Conservation (phyloP, 2,888 invertebrate species). For the Sylvicola cinctus region DNA sequence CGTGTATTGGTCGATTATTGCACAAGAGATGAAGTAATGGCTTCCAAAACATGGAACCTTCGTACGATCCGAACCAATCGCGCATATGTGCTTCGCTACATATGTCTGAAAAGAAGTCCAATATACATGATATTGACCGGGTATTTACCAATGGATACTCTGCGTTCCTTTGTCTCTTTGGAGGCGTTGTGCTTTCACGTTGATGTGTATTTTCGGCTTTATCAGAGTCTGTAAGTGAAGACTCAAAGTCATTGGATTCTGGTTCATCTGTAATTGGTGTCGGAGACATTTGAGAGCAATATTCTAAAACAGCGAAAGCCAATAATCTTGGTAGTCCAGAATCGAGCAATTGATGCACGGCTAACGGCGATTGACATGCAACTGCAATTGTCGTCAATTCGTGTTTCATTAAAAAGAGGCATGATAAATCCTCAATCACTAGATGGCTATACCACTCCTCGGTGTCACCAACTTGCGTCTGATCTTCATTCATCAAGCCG, state of each 20-base stretch:
- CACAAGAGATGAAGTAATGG: conserved; percentile 58
- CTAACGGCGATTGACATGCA: conserved; percentile 61
- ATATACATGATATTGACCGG: conserved; percentile 39
- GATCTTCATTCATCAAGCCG: conserved; percentile 49
- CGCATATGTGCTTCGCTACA: conserved; percentile 63
- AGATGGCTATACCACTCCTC: conserved; percentile 36
- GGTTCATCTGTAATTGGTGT: neutral
- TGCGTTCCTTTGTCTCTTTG: conserved; percentile 1
- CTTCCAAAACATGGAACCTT: conserved; percentile 72
- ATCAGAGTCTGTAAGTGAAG: conserved; percentile 27
- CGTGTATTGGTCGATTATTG: conserved; percentile 28
- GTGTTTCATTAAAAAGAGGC: conserved; percentile 34
- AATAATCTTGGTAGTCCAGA: conserved; percentile 48
- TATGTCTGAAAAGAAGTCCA: conserved; percentile 64
- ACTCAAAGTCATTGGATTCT: conserved; percentile 7
- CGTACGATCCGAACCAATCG: conserved; percentile 66
- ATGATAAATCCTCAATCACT: conserved; percentile 31
- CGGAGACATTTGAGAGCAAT: conserved; percentile 13
- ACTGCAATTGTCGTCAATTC: conserved; percentile 58
- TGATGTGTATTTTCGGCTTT: conserved; percentile 19
- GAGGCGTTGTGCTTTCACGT: conserved; percentile 5
- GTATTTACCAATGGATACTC: conserved; percentile 30
- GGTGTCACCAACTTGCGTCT: conserved; percentile 27
- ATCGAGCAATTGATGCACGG: conserved; percentile 52
- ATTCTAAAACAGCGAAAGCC: conserved; percentile 36